A percentile compares a stretch with the other conserved stretches of the same genome.
Evolutionary conservation across 53 echinoderm and acorn worm species (phyloP).

Genomic region (Pentamera pediparva): DNA sequence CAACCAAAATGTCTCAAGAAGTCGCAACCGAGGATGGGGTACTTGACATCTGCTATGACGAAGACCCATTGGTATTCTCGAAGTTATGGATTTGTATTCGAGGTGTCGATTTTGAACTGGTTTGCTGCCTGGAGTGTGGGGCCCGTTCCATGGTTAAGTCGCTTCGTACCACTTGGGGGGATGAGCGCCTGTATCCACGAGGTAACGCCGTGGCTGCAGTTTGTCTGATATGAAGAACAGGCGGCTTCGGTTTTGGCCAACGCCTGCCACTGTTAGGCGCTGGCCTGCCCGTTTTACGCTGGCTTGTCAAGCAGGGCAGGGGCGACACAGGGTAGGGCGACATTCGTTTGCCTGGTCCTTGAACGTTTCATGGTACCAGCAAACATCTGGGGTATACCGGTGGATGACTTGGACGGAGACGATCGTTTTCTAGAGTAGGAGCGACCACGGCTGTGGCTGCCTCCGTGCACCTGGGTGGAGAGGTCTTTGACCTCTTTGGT

Average conservation of each 20-base stretch:
- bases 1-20: constrained; percentile 31
- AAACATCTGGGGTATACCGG: no score
- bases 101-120: not conserved
- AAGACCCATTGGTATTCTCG: constrained; percentile 40
- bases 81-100: constrained; percentile 14
- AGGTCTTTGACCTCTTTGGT: no score
- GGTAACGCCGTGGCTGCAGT: constrained; percentile 4
- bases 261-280: constrained; percentile 4
- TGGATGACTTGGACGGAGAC: no score
- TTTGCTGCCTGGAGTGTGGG: not conserved
- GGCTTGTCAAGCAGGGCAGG: constrained; percentile 11
- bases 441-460: no score
- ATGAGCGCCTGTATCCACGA: constrained; percentile 39
- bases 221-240: not conserved
- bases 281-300: not conserved
- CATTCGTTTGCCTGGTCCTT: constrained; percentile 30
- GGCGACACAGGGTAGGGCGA: no score
- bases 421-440: no score
- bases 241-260: not conserved
- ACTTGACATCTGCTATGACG: constrained; percentile 14
- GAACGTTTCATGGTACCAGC: constrained; percentile 33
- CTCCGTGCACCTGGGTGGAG: no score
- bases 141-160: not conserved
- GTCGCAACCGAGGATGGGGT: constrained; percentile 38
- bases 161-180: constrained; percentile 2